A percentile compares a stretch with the other conserved stretches of the same genome.
phyloP scores from a whole-genome alignment of 2,797 vertebrate genomes.

The Sebastes variabilis region DNA sequence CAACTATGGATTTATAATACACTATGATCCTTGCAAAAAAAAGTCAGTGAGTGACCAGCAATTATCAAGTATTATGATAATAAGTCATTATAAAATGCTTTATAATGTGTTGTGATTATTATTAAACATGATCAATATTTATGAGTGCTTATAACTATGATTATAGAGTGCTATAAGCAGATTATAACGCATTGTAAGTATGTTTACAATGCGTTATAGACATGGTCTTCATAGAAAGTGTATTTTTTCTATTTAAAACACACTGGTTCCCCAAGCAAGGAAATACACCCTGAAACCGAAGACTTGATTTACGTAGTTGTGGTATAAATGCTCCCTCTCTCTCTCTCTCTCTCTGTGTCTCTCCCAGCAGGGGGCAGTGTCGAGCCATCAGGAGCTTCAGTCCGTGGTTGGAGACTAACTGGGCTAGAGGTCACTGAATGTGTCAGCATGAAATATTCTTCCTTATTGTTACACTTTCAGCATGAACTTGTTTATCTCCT shows the following conservation, averaged over 20 bases:
- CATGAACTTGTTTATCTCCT: conserved; percentile 5
- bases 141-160: not conserved
- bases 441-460: conserved; percentile 17
- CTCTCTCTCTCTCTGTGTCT: not conserved
- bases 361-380: conserved; percentile 59
- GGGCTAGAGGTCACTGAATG: conserved; percentile 36
- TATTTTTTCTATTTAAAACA: not conserved
- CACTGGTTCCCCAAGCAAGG: not conserved
- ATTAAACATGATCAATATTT: not conserved
- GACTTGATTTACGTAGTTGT: not conserved
- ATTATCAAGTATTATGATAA: no score
- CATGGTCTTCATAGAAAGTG: not conserved
- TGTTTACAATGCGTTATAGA: not conserved
- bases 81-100: not conserved
- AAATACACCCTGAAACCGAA: not conserved
- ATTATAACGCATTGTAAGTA: not conserved
- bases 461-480: conserved; percentile 1
- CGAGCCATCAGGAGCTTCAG: not conserved
- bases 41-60: no score
- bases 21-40: no score
- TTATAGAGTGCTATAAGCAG: not conserved
- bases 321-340: not conserved
- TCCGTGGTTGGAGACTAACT: not conserved
- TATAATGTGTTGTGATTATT: not conserved
- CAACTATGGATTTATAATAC: no score